Base-by-base conservation (phyloP, 2,888 invertebrate species). In the Coronaproctus castanopsis region DNA sequence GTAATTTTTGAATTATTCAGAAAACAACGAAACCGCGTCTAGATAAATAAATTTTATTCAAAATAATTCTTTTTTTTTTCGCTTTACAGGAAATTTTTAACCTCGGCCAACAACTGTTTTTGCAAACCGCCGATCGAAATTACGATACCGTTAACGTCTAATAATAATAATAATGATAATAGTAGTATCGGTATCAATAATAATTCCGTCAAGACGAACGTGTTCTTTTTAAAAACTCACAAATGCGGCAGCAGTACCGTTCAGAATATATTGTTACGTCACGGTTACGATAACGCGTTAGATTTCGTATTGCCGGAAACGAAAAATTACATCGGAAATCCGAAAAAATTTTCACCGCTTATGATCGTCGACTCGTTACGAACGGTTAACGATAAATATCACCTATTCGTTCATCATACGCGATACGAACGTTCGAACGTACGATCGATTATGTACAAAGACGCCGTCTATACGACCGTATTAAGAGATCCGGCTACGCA, bases 221-320 rank as follows among this genome's bases (percentile, higher is more conserved):
- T 67, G 8, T 64, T 66, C 55, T 67, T 67, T 59, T 53, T 67
- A 14, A 67, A 67, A 60, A 64, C 65, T 5, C 67, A 67, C 61
- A 67, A 67, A 64, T 67, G 66, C 62, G 66, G 60, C 21, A 65
- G 66, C 54, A 62, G 62, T 22, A 66, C 67, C 8, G 54, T 67
- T 14, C 67, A 67, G 58, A 67, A 67, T 55, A 66, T 67, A 49
- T 50, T 67, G 2, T 59, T 67, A 60, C 53, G 67, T 8, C 66
- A 62, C 58, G 66, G 65, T 3, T 61, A 61, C 21, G 24, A 52
- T 8, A 54, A 64, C 21, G 59, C 63, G 19, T 59, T 67, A 14
- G 58, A 65, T 55, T 64, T 67, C 55, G 63, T 66, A 8, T 59
- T 66, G 14, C 66, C 67, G 2, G 8, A 10, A 22, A 52, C n/a